Evolutionary conservation across 2,113 vertebrate species (phyloP).

Genomic region (Anser cygnoides): DNA sequence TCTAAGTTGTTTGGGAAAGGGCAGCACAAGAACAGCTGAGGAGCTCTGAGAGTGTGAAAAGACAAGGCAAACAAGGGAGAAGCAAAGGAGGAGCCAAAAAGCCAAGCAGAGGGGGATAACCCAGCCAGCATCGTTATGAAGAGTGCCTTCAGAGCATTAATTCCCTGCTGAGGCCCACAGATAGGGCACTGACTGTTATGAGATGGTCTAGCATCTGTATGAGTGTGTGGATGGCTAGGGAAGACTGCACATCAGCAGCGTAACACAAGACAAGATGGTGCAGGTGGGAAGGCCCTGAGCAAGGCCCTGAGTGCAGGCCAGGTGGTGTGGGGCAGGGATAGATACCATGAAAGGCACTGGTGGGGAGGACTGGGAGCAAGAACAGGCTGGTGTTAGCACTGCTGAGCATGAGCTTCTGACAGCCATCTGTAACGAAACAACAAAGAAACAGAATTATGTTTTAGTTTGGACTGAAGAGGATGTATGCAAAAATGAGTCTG

Average conservation of each 20-base stretch:
- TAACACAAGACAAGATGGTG: background rate
- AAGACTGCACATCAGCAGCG: background rate
- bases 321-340: background rate
- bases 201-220: background rate
- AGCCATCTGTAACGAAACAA: background rate
- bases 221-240: background rate
- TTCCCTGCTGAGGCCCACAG: accelerated
- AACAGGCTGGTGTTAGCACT: background rate
- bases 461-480: background rate
- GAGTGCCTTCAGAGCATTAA: background rate
- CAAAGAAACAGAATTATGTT: background rate
- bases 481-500: background rate
- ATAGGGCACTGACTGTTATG: background rate
- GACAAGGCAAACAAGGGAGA: background rate
- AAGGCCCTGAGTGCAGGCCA: background rate
- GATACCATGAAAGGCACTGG: background rate
- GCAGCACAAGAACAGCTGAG: background rate
- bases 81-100: background rate
- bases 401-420: background rate
- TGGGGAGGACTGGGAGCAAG: background rate
- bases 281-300: background rate
- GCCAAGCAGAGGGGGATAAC: background rate
- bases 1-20: background rate
- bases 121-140: background rate
- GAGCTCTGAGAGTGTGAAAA: background rate